These are phyloP conservation scores for Axinella damicornis DNA, from an alignment of 37 sponge, comb jelly and placozoan genomes.

Conservation along the genomic window DNA sequence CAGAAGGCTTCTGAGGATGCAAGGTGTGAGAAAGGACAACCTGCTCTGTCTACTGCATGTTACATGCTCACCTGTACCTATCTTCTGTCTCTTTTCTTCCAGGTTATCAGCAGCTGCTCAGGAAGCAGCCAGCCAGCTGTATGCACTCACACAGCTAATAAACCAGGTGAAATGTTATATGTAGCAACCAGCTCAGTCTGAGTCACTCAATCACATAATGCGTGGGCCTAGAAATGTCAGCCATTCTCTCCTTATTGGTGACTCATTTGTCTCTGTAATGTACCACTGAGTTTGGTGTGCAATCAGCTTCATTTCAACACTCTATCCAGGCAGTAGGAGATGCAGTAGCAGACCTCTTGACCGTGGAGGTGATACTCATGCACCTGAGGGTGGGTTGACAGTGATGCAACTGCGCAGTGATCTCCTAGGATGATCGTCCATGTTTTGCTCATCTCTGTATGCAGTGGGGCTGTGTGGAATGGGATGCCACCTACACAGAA, in stretches of 20 bases:
- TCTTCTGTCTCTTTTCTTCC: neutral
- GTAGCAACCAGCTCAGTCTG: no score
- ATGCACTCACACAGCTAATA: constrained; percentile 63
- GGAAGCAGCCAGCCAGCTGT: constrained; percentile 57
- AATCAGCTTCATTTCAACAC: no score
- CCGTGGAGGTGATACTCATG: constrained; percentile 85
- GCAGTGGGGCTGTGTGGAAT: constrained; percentile 78
- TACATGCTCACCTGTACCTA: no score
- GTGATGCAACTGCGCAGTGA: no score
- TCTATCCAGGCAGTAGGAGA: constrained; percentile 85
- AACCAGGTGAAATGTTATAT: constrained; percentile 59
- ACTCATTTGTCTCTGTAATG: no score
- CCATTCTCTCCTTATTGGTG: no score
- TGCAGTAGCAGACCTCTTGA: constrained; percentile 87
- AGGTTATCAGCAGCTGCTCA: constrained; percentile 14
- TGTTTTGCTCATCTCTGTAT: neutral
- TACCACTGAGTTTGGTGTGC: no score
- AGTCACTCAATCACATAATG: no score
- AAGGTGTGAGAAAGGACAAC: neutral
- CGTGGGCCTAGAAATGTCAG: no score
- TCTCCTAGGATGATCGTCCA: no score
- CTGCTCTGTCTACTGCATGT: no score
- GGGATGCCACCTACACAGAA: constrained; percentile 83
- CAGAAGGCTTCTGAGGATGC: constrained; percentile 20
- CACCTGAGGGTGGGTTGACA: constrained; percentile 40